Base-by-base conservation (phyloP, 2,797 vertebrate genomes). In the Phylloscopus collybita region DNA sequence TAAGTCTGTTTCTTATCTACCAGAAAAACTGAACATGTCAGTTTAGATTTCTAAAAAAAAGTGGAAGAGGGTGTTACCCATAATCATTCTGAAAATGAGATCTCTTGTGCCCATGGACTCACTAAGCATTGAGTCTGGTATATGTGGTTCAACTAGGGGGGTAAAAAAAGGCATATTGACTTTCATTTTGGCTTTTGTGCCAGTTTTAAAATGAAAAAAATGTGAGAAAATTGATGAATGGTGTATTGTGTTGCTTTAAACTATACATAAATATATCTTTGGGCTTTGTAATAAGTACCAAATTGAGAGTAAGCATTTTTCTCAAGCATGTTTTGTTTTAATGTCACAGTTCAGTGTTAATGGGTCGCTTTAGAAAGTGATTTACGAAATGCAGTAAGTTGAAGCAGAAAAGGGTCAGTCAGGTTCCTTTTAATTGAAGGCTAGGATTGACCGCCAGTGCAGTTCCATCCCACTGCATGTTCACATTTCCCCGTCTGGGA, bases 21-120 rank as follows among this genome's bases (percentile, higher is more conserved):
- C 12, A 84, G 49, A 62, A 50, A 82, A 92, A 23, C 32, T 27
- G 13, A 36, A 8, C 2, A 1, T 34, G 4, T 18, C 54, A 64
- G 17, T 56, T 54, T 22, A 45, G 30, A 34, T 74, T 60, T 38
- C 19, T 12, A 6, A 85, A 81, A 45, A 54, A 29, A 17, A 17
- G 1, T 27, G 6, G 19, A 16, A 45, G 38, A 49, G 8, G 3
- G 4, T 64, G 13, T 64, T 79, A 32, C 0, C 8, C 7, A 3
- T 40, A 32, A 17, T 23, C 14, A 8, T 51, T 81, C 15, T 3
- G 7, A 85, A 80, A 66, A 44, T 22, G 15, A 44, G 14, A 19
- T 65, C 15, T 70, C 0, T 26, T 69, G 7, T 93, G 59, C 34
- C 29, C 9, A 1, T 60, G 53, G 42, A 21, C 54, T 79, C 30